These are phyloP conservation scores for Chrysina gloriosa DNA, from an alignment of 2,888 invertebrate species.

Conservation along the genomic window DNA sequence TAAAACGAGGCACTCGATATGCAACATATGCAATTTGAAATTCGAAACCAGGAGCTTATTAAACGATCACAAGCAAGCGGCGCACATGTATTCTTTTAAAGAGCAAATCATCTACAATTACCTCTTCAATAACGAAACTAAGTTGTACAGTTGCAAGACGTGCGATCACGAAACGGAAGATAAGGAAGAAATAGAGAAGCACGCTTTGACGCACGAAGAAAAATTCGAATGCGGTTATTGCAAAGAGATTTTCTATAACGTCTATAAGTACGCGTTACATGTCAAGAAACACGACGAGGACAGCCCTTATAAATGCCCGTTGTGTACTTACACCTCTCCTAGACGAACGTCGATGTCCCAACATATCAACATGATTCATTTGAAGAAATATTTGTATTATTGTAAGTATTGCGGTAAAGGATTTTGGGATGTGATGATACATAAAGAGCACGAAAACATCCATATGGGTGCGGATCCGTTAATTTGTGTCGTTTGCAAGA, in stretches of 20 bases:
- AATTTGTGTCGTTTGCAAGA: conserved; percentile 64
- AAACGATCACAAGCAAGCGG: conserved; percentile 52
- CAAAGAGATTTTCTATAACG: conserved; percentile 55
- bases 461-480: conserved; percentile 65
- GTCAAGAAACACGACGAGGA: conserved; percentile 55
- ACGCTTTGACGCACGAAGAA: conserved; percentile 52
- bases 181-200: conserved; percentile 55
- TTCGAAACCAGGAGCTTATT: conserved; percentile 54
- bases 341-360: conserved; percentile 61
- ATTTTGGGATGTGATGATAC: conserved; percentile 64
- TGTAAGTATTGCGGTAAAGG: conserved; percentile 67
- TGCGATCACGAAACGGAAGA: conserved; percentile 55
- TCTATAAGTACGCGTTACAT: conserved; percentile 58
- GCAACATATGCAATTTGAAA: conserved; percentile 55
- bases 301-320: conserved; percentile 54
- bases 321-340: conserved; percentile 54
- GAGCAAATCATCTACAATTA: conserved; percentile 44
- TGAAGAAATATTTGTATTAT: conserved; percentile 64
- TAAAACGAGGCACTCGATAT: conserved; percentile 51
- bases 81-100: conserved; percentile 40
- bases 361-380: conserved; percentile 70
- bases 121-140: conserved; percentile 49
- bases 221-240: conserved; percentile 33
- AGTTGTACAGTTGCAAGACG: conserved; percentile 54
- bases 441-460: conserved; percentile 63